Base-by-base conservation (phyloP, 2,888 invertebrate species). In the Kuschelorhynchus macadamiae region DNA sequence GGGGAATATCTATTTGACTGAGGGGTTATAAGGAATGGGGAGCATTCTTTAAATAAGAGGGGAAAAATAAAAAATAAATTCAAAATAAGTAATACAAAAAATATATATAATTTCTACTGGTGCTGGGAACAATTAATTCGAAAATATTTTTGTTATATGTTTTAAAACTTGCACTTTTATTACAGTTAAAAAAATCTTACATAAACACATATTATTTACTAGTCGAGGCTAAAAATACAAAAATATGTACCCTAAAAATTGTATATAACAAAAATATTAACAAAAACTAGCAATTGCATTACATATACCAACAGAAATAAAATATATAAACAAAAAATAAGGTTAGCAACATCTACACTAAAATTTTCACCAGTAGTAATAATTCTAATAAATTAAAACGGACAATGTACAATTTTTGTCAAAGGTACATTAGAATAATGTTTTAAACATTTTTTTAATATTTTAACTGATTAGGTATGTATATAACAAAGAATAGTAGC, bases 61-160 rank as follows among this genome's bases (percentile, higher is more conserved):
- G 55, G 41, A 21, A 14, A 62, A 52, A 47, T 30, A n/a, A 20
- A 42, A 25, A 39, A 46, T 1, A 41, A 47, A 53, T 39, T 25
- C 25, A 7, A 25, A 25, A 25, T 25, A 25, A 25, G 59, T 70
- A 63, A 77, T 78, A 78, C 76, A 77, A 79, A 78, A 79, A 79
- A 79, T 79, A 79, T 78, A 79, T 79, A 77, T 78, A 79, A 78
- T 79, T 78, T 77, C 79, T 79, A 79, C 79, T 79, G 79, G 79
- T 76, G 79, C 76, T 63, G 72, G 71, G 74, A 78, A 77, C 77
- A 78, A 78, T 72, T 76, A 75, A 75, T 75, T 76, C 76, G 76
- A 72, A 75, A 78, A 79, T 77, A 79, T 77, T 78, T 79, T 78
- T 77, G 77, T 77, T 76, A 77, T 67, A 70, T 67, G 64, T 69